Conservation (phyloP, 2,797 vertebrate genomes). For the Esox lucius region DNA sequence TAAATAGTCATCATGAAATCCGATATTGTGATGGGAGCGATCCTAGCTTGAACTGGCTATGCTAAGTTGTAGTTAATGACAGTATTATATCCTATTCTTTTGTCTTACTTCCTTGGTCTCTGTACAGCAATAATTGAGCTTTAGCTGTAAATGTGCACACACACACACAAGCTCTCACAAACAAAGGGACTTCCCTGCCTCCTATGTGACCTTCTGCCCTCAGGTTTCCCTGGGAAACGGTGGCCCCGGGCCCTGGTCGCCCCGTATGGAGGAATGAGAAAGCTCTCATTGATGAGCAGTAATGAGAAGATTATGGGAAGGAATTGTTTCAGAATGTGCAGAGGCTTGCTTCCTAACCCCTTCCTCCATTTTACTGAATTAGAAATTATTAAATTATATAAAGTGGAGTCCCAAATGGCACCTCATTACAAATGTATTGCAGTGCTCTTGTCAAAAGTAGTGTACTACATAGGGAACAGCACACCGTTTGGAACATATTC, state of each 20-base stretch:
- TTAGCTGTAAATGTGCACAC: no score
- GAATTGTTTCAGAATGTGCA: constrained; percentile 36
- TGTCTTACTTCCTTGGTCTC: no score
- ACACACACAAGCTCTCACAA: background rate
- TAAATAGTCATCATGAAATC: no score
- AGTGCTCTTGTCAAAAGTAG: background rate
- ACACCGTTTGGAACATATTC: background rate
- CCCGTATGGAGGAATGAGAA: constrained; percentile 56
- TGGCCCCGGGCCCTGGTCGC: background rate
- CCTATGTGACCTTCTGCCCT: constrained; percentile 51
- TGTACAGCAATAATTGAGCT: no score
- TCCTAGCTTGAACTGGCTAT: no score
- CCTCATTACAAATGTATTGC: background rate
- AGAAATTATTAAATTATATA: constrained; percentile 66
- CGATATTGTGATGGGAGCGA: no score
- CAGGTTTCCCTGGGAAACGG: constrained; percentile 39
- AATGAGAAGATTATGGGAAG: constrained; percentile 62
- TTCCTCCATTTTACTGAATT: constrained; percentile 46
- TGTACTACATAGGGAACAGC: background rate
- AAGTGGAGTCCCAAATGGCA: background rate
- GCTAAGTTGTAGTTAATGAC: no score
- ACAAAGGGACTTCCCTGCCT: constrained; percentile 6
- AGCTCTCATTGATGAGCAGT: constrained; percentile 64
- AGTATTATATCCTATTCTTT: no score
- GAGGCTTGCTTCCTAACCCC: constrained; percentile 43